phyloP scores from a whole-genome alignment of 2,113 vertebrate species.

The Genyomyrus donnyi region DNA sequence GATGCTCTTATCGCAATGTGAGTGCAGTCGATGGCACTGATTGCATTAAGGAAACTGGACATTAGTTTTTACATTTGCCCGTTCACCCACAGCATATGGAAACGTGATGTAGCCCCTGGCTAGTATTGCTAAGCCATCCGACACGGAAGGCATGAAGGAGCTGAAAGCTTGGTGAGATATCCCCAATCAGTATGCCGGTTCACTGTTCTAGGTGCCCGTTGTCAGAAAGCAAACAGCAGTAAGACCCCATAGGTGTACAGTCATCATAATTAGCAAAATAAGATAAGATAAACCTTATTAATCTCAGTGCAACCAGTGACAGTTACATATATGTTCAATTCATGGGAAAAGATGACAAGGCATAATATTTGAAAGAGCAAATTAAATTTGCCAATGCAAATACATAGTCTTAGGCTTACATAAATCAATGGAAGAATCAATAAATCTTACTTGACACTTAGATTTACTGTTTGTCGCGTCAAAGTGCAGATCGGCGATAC shows the following conservation, averaged over 20 bases:
- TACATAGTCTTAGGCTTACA: neutral
- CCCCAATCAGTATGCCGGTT: neutral
- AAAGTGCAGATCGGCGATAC: neutral
- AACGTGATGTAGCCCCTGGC: neutral
- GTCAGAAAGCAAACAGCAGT: neutral
- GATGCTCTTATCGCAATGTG: neutral
- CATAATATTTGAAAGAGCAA: neutral
- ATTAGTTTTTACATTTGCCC: neutral
- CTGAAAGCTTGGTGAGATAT: neutral
- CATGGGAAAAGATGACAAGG: neutral
- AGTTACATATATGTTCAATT: neutral
- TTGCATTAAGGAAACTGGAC: neutral
- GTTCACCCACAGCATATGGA: neutral
- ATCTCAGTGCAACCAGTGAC: neutral
- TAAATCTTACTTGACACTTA: neutral
- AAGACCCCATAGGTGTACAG: neutral
- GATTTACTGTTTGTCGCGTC: neutral
- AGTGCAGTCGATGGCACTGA: neutral
- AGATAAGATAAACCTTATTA: neutral
- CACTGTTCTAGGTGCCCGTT: neutral
- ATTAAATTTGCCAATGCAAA: neutral
- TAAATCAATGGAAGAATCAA: neutral
- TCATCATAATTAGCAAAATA: neutral
- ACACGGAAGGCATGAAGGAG: neutral
- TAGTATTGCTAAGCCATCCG: neutral